Percentiles rank a stretch among this genome's conserved stretches.
These are phyloP conservation scores for Drosophila hawaiiensis DNA, from an alignment of 2,888 invertebrate genomes.

Conservation along the genomic window DNA sequence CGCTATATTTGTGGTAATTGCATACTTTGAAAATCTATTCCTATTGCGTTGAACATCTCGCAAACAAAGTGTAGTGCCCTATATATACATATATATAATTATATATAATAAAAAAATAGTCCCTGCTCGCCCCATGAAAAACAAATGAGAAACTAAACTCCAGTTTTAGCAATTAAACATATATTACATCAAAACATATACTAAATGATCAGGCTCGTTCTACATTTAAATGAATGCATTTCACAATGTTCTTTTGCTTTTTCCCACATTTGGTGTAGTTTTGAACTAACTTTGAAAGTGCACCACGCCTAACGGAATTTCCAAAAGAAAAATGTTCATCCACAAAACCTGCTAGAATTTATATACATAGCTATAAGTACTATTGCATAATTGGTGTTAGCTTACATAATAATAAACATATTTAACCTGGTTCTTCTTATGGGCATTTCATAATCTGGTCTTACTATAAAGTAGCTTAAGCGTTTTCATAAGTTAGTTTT, in stretches of 20 bases:
- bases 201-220: neutral
- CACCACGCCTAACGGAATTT: slow-evolving; percentile 1
- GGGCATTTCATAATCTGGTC: slow-evolving; percentile 33
- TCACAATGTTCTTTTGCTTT: neutral
- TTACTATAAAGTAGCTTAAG: slow-evolving; percentile 53
- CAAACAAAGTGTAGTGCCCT: no score
- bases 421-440: neutral
- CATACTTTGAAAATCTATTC: neutral
- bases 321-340: neutral
- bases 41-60: neutral
- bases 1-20: neutral
- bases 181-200: neutral
- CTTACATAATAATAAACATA: slow-evolving; percentile 8
- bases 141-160: neutral
- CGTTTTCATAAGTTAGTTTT: slow-evolving; percentile 39
- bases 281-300: neutral
- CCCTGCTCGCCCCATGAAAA: neutral
- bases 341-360: neutral
- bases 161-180: neutral
- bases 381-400: slow-evolving; percentile 8
- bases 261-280: neutral
- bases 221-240: neutral
- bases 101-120: neutral
- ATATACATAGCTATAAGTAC: slow-evolving; percentile 2
- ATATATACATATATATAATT: no score